These are phyloP conservation scores for Berghia stephanieae DNA, from an alignment of 1,140 invertebrate species.

Conservation along the genomic window DNA sequence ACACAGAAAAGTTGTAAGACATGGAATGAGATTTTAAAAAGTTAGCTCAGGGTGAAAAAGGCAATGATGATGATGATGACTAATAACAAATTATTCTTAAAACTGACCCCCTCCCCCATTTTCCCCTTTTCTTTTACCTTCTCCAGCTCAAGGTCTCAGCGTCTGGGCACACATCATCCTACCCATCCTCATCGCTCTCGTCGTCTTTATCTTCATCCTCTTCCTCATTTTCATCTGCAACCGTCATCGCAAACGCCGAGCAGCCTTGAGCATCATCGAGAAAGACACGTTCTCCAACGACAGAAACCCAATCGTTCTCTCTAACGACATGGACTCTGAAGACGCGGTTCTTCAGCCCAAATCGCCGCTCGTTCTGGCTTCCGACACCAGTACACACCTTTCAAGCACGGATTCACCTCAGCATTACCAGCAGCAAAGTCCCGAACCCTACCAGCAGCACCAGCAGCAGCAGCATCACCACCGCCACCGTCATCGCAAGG, in stretches of 20 bases:
- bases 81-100: too few relatives aligned
- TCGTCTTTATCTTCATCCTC: constrained; percentile 39
- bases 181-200: constrained; percentile 32
- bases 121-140: not conserved
- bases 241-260: constrained; percentile 29
- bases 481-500: not conserved
- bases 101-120: not conserved
- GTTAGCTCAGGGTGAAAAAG: too few relatives aligned
- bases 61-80: too few relatives aligned
- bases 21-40: too few relatives aligned
- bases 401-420: not conserved
- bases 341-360: constrained; percentile 41
- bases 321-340: constrained; percentile 44
- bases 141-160: constrained; percentile 23
- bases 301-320: constrained; percentile 48
- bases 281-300: constrained; percentile 46
- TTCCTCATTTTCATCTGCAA: constrained; percentile 38
- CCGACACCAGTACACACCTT: constrained; percentile 31
- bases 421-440: not conserved
- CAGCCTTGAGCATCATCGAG: constrained; percentile 34
- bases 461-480: not conserved
- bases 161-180: constrained; percentile 38
- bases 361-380: constrained; percentile 37
- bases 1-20: too few relatives aligned
- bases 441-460: not conserved